Percentiles rank a stretch among this genome's conserved stretches.
Evolutionary conservation across 2,888 invertebrate species (phyloP).

Genomic region (Habrosyne pyritoides): DNA sequence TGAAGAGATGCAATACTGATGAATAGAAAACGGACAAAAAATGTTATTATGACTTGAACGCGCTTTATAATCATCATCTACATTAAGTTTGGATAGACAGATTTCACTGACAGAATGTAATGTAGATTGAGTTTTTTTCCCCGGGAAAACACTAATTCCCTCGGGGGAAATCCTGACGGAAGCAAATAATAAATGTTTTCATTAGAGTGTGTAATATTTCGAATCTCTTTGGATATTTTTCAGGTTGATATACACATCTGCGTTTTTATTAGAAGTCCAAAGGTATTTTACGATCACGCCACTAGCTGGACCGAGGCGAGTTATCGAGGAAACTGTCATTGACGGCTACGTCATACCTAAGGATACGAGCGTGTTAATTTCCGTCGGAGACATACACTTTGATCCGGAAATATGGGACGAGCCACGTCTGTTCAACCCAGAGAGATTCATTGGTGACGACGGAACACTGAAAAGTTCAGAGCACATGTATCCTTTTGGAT

Average conservation of each 20-base stretch:
- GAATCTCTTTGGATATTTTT: constrained; percentile 24
- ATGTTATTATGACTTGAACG: too few relatives aligned
- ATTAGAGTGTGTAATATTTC: not conserved
- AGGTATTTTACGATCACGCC: constrained; percentile 82
- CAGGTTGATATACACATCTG: constrained; percentile 79
- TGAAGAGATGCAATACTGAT: too few relatives aligned
- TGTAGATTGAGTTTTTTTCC: too few relatives aligned
- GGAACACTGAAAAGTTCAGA: constrained; percentile 80
- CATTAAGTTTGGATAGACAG: too few relatives aligned
- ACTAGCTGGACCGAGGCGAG: constrained; percentile 79
- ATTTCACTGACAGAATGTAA: too few relatives aligned
- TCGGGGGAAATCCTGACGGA: too few relatives aligned
- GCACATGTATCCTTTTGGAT: constrained; percentile 86
- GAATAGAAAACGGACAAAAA: too few relatives aligned
- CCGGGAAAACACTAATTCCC: too few relatives aligned
- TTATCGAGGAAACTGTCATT: constrained; percentile 57
- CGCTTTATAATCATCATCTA: too few relatives aligned
- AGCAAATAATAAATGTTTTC: too few relatives aligned
- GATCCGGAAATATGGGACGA: constrained; percentile 82
- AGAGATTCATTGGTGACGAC: constrained; percentile 84
- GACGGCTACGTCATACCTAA: constrained; percentile 74
- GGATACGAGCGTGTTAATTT: constrained; percentile 81
- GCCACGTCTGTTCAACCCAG: constrained; percentile 84
- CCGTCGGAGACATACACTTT: constrained; percentile 77
- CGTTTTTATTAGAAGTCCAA: constrained; percentile 83